Conservation (phyloP, 2,797 vertebrate species). For the Sebastes nivosus region DNA sequence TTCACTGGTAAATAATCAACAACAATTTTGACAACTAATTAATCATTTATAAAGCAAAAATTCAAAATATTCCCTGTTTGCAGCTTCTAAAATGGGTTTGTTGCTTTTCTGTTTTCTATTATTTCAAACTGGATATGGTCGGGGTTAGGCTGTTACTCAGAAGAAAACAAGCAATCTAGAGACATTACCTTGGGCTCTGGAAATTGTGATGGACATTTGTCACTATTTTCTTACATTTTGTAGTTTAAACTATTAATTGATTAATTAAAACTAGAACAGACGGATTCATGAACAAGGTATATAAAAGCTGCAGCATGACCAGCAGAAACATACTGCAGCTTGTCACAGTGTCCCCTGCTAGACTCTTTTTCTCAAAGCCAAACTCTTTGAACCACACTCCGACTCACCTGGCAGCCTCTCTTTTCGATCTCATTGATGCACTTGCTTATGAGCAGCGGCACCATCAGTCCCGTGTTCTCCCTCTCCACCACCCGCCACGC, state of each 20-base stretch:
- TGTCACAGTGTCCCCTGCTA: background rate
- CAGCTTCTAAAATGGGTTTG: background rate
- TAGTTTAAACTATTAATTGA: background rate
- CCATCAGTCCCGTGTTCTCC: constrained; percentile 89
- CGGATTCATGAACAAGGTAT: background rate
- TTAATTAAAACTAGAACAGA: background rate
- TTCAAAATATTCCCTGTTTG: background rate
- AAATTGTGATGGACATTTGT: background rate
- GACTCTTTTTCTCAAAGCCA: background rate
- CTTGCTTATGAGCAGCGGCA: constrained; percentile 93
- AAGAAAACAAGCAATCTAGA: background rate
- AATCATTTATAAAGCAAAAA: background rate
- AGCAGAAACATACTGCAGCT: background rate
- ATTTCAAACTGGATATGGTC: background rate
- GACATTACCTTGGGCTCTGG: too few species aligned
- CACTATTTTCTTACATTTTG: background rate
- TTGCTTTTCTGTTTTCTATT: background rate
- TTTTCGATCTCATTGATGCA: constrained; percentile 97
- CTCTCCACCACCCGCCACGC: constrained; percentile 91
- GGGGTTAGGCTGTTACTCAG: background rate
- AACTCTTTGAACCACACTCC: background rate
- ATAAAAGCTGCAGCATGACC: background rate
- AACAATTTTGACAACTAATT: background rate
- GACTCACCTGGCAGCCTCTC: constrained; percentile 95
- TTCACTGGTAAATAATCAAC: background rate